Percentiles rank a stretch among this genome's conserved stretches.
Conservation (phyloP, 2,888 invertebrate species). For the Hydropsyche betteni region DNA sequence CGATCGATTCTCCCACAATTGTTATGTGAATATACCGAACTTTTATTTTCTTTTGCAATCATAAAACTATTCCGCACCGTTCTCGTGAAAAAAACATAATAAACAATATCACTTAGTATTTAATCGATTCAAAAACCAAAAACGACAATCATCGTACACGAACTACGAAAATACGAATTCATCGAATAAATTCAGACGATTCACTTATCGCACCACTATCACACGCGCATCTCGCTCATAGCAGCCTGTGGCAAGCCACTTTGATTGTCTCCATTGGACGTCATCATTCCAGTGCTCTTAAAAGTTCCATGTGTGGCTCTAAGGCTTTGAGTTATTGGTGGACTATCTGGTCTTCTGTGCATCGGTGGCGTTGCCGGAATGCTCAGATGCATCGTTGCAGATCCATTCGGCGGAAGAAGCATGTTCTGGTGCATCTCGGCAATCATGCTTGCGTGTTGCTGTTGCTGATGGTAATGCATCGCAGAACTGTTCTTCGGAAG, state of each 20-base stretch:
- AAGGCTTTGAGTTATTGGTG: slow-evolving; percentile 57
- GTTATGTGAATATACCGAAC: too few relatives aligned
- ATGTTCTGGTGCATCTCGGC: slow-evolving; percentile 68
- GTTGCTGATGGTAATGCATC: slow-evolving; percentile 54
- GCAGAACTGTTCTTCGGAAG: slow-evolving; percentile 68
- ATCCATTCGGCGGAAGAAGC: slow-evolving; percentile 69
- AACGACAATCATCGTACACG: too few relatives aligned
- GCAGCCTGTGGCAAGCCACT: slow-evolving; percentile 81
- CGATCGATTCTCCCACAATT: too few relatives aligned
- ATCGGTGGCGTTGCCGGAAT: slow-evolving; percentile 69
- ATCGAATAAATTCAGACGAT: background rate
- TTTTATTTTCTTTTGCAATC: too few relatives aligned
- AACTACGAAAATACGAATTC: too few relatives aligned
- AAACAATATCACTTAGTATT: too few relatives aligned
- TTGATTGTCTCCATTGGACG: slow-evolving; percentile 61
- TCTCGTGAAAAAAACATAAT: too few relatives aligned
- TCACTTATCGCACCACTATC: slow-evolving; percentile 64
- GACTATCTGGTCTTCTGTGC: slow-evolving; percentile 64
- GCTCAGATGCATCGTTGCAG: slow-evolving; percentile 65
- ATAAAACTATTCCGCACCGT: too few relatives aligned
- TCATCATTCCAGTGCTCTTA: slow-evolving; percentile 59
- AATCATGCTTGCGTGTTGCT: slow-evolving; percentile 67
- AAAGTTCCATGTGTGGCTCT: slow-evolving; percentile 61
- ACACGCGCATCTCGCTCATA: slow-evolving; percentile 91
- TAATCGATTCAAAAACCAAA: too few relatives aligned